Evolutionary conservation across 2,888 invertebrate species (phyloP), one percentile per base, ranked within the genome.

Genomic region (Hyles lineata): DNA sequence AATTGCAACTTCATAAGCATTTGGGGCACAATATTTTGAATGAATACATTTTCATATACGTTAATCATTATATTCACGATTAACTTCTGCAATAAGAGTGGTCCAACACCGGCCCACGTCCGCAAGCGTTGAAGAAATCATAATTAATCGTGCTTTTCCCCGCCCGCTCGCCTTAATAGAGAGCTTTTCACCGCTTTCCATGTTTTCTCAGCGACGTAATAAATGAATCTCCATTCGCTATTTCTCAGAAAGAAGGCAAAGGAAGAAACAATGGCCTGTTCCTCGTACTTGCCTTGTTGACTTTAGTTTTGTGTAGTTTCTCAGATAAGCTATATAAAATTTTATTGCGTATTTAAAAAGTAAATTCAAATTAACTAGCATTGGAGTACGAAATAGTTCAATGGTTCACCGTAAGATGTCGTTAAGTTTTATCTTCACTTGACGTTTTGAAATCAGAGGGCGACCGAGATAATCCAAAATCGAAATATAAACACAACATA

Each of bases 141-240:
- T 93, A 93, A 94, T 93, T 92, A 93, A 93, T 94, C 87, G 92
- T 90, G 82, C 83, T 83, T 84, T 86, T 87, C 88, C 86, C 88
- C 89, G 89, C 89, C 89, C 86, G 89, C 87, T 86, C 87, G 88
- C 87, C 92, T 91, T 92, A 92, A 92, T 92, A 92, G 92, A 92
- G 92, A 92, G 91, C 89, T 87, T 88, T 90, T 87, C 81, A 83
- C 88, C 87, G 90, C 87, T 91, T 89, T 88, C 91, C 90, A 90
- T 93, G 93, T 93, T 93, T 90, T 91, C 92, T 90, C 87, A 85
- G 88, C 80, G 87, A 90, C 88, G 90, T 92, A 93, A 92, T 92
- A 94, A 92, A 94, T 94, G 93, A 93, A 93, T 94, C 93, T 93
- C 92, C 85, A 92, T 94, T 90, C 89, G 83, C 86, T 82, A 83